Evolutionary conservation across 2,113 vertebrate genomes (phyloP).

Genomic region (Calonectris borealis): DNA sequence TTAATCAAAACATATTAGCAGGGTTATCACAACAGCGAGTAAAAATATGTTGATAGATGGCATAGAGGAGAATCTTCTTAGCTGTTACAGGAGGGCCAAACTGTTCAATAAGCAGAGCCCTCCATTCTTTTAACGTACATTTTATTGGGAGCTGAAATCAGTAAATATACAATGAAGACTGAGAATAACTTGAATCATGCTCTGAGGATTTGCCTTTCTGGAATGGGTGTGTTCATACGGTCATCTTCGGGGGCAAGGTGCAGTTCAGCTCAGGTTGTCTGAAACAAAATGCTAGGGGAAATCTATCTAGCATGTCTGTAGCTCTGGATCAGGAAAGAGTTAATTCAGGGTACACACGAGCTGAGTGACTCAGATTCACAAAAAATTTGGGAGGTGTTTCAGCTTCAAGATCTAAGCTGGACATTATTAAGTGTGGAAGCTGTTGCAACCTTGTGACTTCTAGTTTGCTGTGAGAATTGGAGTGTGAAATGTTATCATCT

Average conservation of each 20-base stretch:
- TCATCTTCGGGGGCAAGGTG: not conserved
- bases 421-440: not conserved
- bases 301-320: not conserved
- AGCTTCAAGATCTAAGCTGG: not conserved
- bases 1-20: not conserved
- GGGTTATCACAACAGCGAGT: not conserved
- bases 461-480: not conserved
- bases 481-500: constrained; percentile 15
- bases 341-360: not conserved
- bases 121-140: not conserved
- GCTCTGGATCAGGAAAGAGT: not conserved
- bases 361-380: not conserved
- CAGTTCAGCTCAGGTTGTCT: not conserved
- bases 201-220: not conserved
- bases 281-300: not conserved
- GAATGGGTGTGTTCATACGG: not conserved
- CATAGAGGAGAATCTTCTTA: not conserved
- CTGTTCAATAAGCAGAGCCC: not conserved
- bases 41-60: not conserved
- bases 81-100: not conserved
- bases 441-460: not conserved
- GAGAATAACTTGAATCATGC: not conserved
- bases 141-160: not conserved
- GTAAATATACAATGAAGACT: not conserved
- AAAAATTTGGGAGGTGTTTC: not conserved